Conservation (phyloP, 2,888 invertebrate genomes). For the Sinelater perroti region DNA sequence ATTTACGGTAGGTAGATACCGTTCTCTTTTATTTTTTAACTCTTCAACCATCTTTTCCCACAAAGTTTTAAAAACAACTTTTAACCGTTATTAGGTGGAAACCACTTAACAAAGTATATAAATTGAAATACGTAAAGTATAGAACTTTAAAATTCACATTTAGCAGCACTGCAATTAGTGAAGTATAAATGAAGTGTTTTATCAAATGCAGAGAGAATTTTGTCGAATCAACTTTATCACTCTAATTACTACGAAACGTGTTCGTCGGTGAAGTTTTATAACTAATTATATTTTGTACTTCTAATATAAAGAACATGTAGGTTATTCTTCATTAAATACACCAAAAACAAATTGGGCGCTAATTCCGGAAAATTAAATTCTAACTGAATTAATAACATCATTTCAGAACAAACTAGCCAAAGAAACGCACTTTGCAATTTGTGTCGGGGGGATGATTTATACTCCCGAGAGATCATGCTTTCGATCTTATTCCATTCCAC, state of each 20-base stretch:
- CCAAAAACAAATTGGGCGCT: constrained; percentile 18
- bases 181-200: constrained; percentile 12
- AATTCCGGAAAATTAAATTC: constrained; percentile 24
- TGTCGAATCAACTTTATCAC: constrained; percentile 1
- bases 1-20: constrained; percentile 25
- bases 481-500: too few relatives aligned
- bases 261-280: constrained; percentile 24
- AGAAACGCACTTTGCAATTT: constrained; percentile 1
- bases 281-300: constrained; percentile 24
- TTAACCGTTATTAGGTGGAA: too few relatives aligned
- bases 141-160: too few relatives aligned
- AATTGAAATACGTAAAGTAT: too few relatives aligned
- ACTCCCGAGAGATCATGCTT: not conserved
- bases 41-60: too few relatives aligned
- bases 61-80: too few relatives aligned
- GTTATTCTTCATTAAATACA: constrained; percentile 21
- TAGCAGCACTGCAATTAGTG: not conserved
- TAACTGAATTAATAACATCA: constrained; percentile 8
- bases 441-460: not conserved
- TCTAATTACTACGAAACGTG: constrained; percentile 22
- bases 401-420: constrained; percentile 16
- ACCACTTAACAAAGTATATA: too few relatives aligned
- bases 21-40: too few relatives aligned
- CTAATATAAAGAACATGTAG: constrained; percentile 25
- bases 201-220: constrained; percentile 21